phyloP scores from a whole-genome alignment of 2,113 vertebrate species.

The Sinocyclocheilus rhinocerous region DNA sequence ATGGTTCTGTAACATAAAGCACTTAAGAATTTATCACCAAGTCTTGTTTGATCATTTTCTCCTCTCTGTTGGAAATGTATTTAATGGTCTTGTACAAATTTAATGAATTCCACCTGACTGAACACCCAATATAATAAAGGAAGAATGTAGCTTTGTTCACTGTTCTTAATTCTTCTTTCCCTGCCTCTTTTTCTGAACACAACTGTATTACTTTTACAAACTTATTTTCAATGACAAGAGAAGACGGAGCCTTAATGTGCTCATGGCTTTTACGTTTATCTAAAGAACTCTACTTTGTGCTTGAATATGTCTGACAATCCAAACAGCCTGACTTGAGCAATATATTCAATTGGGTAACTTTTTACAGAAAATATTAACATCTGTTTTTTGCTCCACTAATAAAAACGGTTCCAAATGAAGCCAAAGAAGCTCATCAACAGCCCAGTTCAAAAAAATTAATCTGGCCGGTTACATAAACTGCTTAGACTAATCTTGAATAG shows the following conservation, averaged over 20 bases:
- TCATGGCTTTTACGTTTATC: not conserved
- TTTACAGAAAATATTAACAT: too few species aligned
- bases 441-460: too few species aligned
- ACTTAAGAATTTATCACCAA: not conserved
- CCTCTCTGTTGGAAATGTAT: not conserved
- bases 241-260: not conserved
- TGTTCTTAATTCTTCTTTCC: not conserved
- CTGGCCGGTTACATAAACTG: too few species aligned
- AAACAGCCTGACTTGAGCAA: not conserved
- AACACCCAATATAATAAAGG: not conserved
- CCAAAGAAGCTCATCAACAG: too few species aligned
- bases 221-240: not conserved
- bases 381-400: too few species aligned
- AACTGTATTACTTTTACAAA: not conserved
- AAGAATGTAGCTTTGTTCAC: not conserved
- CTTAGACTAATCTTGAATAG: too few species aligned
- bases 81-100: not conserved
- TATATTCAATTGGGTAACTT: too few species aligned
- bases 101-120: not conserved
- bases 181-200: not conserved
- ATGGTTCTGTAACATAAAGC: not conserved
- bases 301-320: not conserved
- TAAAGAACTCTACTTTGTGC: not conserved
- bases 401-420: too few species aligned
- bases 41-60: not conserved